phyloP scores from a whole-genome alignment of 2,888 invertebrate species.

The Pseudoips prasinana region DNA sequence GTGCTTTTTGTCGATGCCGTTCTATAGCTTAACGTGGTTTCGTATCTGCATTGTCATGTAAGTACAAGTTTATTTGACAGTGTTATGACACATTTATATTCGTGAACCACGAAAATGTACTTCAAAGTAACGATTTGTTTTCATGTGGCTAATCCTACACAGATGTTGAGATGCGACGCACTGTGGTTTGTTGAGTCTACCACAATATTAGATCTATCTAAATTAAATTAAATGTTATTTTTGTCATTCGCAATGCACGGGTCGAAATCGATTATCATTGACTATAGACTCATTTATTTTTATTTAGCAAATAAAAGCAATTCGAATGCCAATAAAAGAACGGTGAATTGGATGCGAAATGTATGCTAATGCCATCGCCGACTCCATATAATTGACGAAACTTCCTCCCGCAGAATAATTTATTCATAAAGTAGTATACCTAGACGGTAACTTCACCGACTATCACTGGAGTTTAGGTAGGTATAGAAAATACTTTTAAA shows the following conservation, averaged over 20 bases:
- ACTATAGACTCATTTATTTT: conserved; percentile 66
- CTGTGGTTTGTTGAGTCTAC: conserved; percentile 9
- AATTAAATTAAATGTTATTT: conserved; percentile 34
- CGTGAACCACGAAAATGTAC: conserved; percentile 36
- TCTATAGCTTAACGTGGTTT: conserved; percentile 52
- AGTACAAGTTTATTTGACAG: conserved; percentile 43
- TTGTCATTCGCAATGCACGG: conserved; percentile 26
- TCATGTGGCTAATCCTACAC: conserved; percentile 29
- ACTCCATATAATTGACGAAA: conserved; percentile 64
- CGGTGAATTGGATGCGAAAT: conserved; percentile 64
- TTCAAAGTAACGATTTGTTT: conserved; percentile 37
- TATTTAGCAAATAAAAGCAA: conserved; percentile 66
- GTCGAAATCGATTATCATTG: conserved; percentile 38
- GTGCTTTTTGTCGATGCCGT: conserved; percentile 55
- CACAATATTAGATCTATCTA: conserved; percentile 19
- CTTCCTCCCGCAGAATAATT: conserved; percentile 62
- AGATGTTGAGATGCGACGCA: conserved; percentile 20
- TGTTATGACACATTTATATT: conserved; percentile 45
- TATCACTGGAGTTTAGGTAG: no score
- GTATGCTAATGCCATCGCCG: conserved; percentile 64
- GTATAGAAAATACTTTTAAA: conserved; percentile 64
- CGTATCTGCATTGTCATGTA: conserved; percentile 51
- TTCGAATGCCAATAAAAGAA: conserved; percentile 60
- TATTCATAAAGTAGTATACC: conserved; percentile 54
- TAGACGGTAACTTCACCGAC: conserved; percentile 27